phyloP scores from a whole-genome alignment of 2,888 invertebrate species.

The Opisthograptis luteolata region DNA sequence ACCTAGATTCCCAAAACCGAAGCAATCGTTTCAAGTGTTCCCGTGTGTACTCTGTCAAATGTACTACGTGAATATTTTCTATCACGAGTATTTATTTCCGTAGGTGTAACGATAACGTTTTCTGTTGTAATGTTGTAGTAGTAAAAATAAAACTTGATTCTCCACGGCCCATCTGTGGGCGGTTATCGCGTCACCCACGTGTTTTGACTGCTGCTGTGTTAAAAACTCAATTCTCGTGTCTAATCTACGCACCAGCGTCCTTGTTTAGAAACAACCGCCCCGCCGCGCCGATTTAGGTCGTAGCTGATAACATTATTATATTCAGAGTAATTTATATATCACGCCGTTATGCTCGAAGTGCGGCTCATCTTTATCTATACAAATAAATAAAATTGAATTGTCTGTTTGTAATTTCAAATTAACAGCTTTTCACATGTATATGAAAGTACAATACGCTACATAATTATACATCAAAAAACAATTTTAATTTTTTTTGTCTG shows the following conservation, averaged over 20 bases:
- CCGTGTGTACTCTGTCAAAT: conserved; percentile 15
- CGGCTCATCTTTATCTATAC: conserved; percentile 14
- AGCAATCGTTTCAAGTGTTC: conserved; percentile 24
- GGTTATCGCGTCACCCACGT: conserved; percentile 50
- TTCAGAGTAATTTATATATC: conserved; percentile 13
- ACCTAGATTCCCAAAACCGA: conserved; percentile 7
- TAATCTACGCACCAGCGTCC: conserved; percentile 29
- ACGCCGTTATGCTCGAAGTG: conserved; percentile 7
- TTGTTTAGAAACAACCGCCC: conserved; percentile 29
- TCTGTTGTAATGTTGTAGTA: conserved; percentile 37
- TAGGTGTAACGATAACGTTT: conserved; percentile 32
- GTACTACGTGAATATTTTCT: conserved; percentile 27
- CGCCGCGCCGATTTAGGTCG: conserved; percentile 24
- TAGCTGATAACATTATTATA: conserved; percentile 14
- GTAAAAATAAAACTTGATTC: conserved; percentile 40
- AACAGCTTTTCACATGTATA: too few species aligned
- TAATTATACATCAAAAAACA: too few species aligned
- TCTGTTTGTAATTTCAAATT: too few species aligned
- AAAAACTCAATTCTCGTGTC: conserved; percentile 42
- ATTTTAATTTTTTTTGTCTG: too few species aligned
- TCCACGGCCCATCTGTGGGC: conserved; percentile 48
- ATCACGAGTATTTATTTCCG: conserved; percentile 16
- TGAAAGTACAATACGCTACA: too few species aligned
- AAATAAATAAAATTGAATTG: too few species aligned
- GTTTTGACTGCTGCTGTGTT: conserved; percentile 43